Evolutionary conservation across 2,888 invertebrate species (phyloP).

Genomic region (Xanthorhoe designata): DNA sequence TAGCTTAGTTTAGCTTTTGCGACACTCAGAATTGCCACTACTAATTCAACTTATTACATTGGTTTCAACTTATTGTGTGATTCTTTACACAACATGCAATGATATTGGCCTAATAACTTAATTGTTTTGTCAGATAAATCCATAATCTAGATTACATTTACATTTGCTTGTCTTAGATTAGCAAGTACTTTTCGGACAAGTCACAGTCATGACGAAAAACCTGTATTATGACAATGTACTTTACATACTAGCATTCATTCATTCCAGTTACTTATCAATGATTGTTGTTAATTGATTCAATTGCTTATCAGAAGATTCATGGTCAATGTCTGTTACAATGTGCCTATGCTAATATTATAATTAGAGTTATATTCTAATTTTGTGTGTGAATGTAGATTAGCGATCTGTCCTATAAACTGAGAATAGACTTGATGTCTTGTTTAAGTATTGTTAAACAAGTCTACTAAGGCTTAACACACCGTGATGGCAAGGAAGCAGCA

Average conservation of each 20-base stretch:
- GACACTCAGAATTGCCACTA: too few relatives aligned
- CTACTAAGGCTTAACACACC: too few relatives aligned
- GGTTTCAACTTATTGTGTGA: too few relatives aligned
- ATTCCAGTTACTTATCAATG: conserved; percentile 3
- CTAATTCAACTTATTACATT: too few relatives aligned
- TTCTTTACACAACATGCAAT: too few relatives aligned
- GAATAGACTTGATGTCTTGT: too few relatives aligned
- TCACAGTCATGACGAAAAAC: background rate
- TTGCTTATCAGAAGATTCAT: conserved; percentile 2
- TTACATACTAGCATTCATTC: background rate
- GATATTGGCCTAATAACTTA: background rate
- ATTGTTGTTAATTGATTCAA: conserved; percentile 14
- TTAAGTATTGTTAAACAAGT: too few relatives aligned
- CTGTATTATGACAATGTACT: background rate
- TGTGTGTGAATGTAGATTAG: too few relatives aligned
- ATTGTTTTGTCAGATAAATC: conserved; percentile 3
- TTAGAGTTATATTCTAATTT: too few relatives aligned
- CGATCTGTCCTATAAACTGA: too few relatives aligned
- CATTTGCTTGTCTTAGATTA: background rate
- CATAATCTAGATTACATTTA: background rate
- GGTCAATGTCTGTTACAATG: background rate
- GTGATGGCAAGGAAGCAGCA: too few relatives aligned
- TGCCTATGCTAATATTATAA: background rate
- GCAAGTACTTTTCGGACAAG: background rate
- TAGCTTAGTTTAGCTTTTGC: too few relatives aligned